Evolutionary conservation across 2,113 vertebrate genomes (phyloP).

Genomic region (Xyliphius kryptos): DNA sequence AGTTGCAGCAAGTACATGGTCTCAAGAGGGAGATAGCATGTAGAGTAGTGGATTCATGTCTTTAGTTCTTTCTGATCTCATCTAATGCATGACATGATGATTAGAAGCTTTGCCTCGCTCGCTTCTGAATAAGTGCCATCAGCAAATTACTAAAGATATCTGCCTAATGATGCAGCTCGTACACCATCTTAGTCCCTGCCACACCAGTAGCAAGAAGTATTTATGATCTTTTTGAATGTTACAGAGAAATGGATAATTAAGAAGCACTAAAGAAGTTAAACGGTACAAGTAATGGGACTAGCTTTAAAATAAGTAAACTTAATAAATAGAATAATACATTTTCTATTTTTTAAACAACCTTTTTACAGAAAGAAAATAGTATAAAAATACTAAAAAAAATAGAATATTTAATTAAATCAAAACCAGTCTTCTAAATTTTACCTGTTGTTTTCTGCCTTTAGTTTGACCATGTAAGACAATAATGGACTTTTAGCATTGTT

Average conservation of each 20-base stretch:
- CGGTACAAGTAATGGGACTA: too few relatives aligned
- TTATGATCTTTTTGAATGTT: slow-evolving; percentile 31
- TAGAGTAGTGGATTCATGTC: not conserved
- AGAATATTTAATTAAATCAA: too few relatives aligned
- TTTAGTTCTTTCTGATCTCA: not conserved
- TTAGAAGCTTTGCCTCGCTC: slow-evolving; percentile 24
- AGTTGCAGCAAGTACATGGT: not conserved
- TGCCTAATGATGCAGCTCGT: slow-evolving; percentile 30
- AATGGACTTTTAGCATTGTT: too few relatives aligned
- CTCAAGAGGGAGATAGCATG: not conserved
- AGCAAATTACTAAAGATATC: slow-evolving; percentile 11
- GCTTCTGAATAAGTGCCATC: slow-evolving; percentile 26
- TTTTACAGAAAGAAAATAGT: too few relatives aligned
- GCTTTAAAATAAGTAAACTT: too few relatives aligned
- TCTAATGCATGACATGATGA: not conserved
- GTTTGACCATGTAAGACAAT: too few relatives aligned
- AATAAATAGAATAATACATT: too few relatives aligned
- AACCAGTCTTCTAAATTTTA: too few relatives aligned
- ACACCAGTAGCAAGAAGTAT: not conserved
- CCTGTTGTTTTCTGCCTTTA: too few relatives aligned
- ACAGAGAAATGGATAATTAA: slow-evolving; percentile 20
- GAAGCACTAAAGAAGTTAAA: not conserved
- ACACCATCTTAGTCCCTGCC: slow-evolving; percentile 21
- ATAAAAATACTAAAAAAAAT: too few relatives aligned
- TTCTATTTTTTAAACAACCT: too few relatives aligned